phyloP scores from a whole-genome alignment of 2,888 invertebrate genomes.

The Eristalis pertinax region DNA sequence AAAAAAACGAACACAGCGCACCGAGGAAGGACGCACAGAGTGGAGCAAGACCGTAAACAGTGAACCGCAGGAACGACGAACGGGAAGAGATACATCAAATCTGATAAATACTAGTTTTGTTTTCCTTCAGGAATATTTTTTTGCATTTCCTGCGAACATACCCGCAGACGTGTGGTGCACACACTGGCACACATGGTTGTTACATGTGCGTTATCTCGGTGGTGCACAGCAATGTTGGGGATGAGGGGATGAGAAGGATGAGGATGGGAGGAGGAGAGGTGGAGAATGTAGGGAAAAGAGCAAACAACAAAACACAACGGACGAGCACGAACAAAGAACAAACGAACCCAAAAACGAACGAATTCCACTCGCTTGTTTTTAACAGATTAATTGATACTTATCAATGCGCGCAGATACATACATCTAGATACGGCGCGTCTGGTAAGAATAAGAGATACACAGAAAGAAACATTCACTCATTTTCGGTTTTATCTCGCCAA shows the following conservation, averaged over 20 bases:
- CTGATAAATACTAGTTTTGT: slow-evolving; percentile 62
- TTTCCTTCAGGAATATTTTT: slow-evolving; percentile 16
- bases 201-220: slow-evolving; percentile 28
- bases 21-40: not conserved
- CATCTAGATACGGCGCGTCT: slow-evolving; percentile 58
- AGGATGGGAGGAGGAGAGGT: not conserved
- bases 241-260: not conserved
- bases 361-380: slow-evolving; percentile 69
- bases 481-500: slow-evolving; percentile 62
- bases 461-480: slow-evolving; percentile 69
- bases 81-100: slow-evolving; percentile 35
- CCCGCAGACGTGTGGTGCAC: not conserved
- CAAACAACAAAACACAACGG: slow-evolving; percentile 22
- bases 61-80: slow-evolving; percentile 11
- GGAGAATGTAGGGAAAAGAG: not conserved
- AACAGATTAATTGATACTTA: slow-evolving; percentile 72
- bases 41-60: not conserved
- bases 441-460: slow-evolving; percentile 56
- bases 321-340: slow-evolving; percentile 59
- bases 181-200: not conserved
- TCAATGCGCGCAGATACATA: slow-evolving; percentile 69
- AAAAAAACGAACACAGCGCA: not conserved
- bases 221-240: not conserved
- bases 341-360: slow-evolving; percentile 33
- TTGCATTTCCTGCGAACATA: slow-evolving; percentile 53